Percentiles rank a stretch among this genome's conserved stretches.
phyloP scores from a whole-genome alignment of 2,113 vertebrate species.

The Sceloporus undulatus region DNA sequence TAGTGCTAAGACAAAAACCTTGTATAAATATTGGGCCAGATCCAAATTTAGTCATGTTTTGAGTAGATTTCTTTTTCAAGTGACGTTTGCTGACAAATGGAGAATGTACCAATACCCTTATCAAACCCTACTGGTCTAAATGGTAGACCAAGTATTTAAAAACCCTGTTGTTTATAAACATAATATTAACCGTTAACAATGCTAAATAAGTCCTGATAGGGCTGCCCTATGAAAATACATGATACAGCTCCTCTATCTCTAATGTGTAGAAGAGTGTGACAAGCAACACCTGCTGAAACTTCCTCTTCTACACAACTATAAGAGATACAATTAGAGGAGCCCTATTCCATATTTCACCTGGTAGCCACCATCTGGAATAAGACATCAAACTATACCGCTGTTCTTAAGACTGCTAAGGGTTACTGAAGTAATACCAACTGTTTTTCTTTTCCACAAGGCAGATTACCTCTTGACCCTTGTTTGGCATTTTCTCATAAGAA shows the following conservation, averaged over 20 bases:
- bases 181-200: not conserved
- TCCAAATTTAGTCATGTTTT: not conserved
- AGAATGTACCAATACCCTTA: not conserved
- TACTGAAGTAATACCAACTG: not conserved
- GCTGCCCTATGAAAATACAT: too few species aligned
- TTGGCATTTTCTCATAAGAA: conserved; percentile 78
- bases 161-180: not conserved
- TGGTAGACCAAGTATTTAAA: not conserved
- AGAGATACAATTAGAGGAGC: too few species aligned
- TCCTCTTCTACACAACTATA: too few species aligned
- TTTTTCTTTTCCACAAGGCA: conserved; percentile 48
- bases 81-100: not conserved
- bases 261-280: too few species aligned
- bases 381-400: too few species aligned
- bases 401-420: not conserved
- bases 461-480: conserved; percentile 65
- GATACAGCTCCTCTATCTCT: too few species aligned
- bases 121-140: not conserved
- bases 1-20: not conserved
- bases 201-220: too few species aligned
- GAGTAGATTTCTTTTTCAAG: not conserved
- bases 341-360: too few species aligned
- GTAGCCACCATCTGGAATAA: too few species aligned
- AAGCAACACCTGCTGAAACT: too few species aligned
- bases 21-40: not conserved